Evolutionary conservation across 1,140 invertebrate species (phyloP).

Genomic region (Eulimnadia texana): DNA sequence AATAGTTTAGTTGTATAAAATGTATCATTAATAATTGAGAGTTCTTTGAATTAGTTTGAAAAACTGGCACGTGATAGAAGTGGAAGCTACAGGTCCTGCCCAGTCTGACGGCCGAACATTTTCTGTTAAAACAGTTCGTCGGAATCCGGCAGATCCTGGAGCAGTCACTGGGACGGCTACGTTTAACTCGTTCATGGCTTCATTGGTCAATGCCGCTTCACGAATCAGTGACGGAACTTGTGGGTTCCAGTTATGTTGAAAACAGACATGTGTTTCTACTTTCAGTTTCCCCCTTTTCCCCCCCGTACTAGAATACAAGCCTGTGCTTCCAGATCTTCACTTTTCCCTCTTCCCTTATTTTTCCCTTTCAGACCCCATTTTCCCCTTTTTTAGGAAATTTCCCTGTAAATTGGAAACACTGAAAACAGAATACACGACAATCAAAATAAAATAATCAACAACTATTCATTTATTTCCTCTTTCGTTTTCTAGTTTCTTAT

Average conservation of each 20-base stretch:
- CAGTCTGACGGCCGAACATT: slow-evolving; percentile 31
- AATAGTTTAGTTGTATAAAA: slow-evolving; percentile 12
- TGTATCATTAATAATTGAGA: not conserved
- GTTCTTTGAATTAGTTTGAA: slow-evolving; percentile 28
- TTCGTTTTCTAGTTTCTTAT: too few relatives aligned
- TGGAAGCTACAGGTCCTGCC: slow-evolving; percentile 36
- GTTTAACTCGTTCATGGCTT: slow-evolving; percentile 38
- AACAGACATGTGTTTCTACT: too few relatives aligned
- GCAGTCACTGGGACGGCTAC: slow-evolving; percentile 41
- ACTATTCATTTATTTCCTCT: too few relatives aligned
- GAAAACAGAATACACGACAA: too few relatives aligned
- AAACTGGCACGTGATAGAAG: slow-evolving; percentile 43
- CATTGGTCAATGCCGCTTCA: slow-evolving; percentile 26
- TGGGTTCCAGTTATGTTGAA: slow-evolving; percentile 32
- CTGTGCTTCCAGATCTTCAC: too few relatives aligned
- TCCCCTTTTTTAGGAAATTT: too few relatives aligned
- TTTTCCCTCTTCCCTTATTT: too few relatives aligned
- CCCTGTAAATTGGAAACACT: too few relatives aligned
- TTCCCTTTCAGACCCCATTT: too few relatives aligned
- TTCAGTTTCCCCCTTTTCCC: not conserved
- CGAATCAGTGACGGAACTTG: slow-evolving; percentile 23
- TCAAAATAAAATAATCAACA: too few relatives aligned
- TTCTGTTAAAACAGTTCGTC: slow-evolving; percentile 34
- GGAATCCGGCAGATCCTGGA: slow-evolving; percentile 39
- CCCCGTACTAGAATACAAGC: not conserved